Evolutionary conservation across 2,797 vertebrate species (phyloP).

Genomic region (Lacerta agilis): DNA sequence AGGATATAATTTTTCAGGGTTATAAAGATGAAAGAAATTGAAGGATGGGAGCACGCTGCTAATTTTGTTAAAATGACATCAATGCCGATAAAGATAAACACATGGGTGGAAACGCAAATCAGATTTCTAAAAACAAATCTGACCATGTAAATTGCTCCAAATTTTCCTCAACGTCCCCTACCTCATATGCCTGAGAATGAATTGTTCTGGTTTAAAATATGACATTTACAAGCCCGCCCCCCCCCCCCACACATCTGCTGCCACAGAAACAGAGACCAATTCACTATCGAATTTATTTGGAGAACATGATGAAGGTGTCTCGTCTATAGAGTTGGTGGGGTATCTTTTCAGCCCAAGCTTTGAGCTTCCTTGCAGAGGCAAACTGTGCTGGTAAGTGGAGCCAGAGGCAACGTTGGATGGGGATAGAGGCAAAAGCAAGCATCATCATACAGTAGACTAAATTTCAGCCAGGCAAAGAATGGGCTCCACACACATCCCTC

Average conservation of each 20-base stretch:
- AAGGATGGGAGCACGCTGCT: constrained; percentile 53
- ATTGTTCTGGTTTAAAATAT: background rate
- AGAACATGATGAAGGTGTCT: background rate
- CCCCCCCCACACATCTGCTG: no score
- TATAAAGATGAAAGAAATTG: constrained; percentile 55
- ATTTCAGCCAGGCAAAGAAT: no score
- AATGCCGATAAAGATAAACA: constrained; percentile 56
- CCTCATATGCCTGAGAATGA: constrained; percentile 20
- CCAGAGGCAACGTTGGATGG: no score
- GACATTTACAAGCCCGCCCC: constrained; percentile 6
- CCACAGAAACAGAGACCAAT: background rate
- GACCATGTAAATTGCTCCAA: constrained; percentile 42
- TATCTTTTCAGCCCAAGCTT: no score
- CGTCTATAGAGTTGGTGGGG: no score
- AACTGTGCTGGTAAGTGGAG: no score
- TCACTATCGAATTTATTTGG: constrained; percentile 6
- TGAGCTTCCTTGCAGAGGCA: no score
- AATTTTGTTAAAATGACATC: constrained; percentile 54
- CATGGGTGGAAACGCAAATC: constrained; percentile 19
- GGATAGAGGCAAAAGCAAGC: no score
- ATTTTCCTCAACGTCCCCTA: constrained; percentile 38
- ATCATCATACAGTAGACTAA: no score
- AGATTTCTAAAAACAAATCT: constrained; percentile 53
- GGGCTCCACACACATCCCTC: no score
- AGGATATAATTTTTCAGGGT: constrained; percentile 30